A percentile compares a stretch with the other conserved stretches of the same genome.
Evolutionary conservation across 1,140 invertebrate genomes (phyloP).

Genomic region (Orchestia grillus): DNA sequence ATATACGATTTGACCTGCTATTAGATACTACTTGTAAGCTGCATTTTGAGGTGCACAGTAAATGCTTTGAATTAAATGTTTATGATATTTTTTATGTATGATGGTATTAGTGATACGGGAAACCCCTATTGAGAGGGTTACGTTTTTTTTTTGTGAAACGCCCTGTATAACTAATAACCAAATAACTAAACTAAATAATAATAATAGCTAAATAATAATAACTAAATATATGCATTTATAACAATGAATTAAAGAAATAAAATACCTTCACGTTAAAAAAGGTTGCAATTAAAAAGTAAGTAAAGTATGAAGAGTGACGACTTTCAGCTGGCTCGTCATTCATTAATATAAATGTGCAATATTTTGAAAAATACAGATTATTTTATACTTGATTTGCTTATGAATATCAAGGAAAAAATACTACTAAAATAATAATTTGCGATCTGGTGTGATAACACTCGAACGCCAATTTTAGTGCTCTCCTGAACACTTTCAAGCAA

Average conservation of each 20-base stretch:
- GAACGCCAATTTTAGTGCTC: not conserved
- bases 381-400: not conserved
- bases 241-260: not conserved
- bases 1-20: no score
- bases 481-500: not conserved
- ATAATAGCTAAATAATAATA: no score
- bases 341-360: not conserved
- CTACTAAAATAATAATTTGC: not conserved
- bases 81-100: no score
- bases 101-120: no score
- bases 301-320: not conserved
- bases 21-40: no score
- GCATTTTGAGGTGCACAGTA: no score
- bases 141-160: no score
- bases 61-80: no score
- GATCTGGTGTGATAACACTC: not conserved
- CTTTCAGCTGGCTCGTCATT: not conserved
- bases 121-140: no score
- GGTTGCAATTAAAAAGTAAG: not conserved
- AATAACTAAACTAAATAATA: no score
- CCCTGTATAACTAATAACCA: no score
- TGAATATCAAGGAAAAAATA: not conserved
- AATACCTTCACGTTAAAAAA: not conserved
- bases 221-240: no score
- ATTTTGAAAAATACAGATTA: not conserved